Conservation (phyloP, 2,888 invertebrate genomes). For the Eremobia ochroleuca region DNA sequence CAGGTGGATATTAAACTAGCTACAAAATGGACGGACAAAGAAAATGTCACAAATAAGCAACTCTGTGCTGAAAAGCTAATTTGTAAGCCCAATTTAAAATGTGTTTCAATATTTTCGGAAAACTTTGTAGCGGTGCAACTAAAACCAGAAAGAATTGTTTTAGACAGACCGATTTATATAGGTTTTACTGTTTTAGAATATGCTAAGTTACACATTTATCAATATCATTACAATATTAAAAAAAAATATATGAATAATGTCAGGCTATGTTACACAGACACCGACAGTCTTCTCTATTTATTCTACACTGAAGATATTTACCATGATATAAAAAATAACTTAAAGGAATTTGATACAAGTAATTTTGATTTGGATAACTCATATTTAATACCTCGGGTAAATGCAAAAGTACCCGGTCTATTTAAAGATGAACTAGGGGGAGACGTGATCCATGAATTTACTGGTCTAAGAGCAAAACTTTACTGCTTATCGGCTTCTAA, state of each 20-base stretch:
- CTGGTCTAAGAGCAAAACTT: conserved; percentile 37
- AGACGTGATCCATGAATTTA: neutral
- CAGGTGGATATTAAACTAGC: neutral
- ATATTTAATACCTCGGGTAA: conserved; percentile 16
- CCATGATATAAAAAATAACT: neutral
- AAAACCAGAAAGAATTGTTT: neutral
- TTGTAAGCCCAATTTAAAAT: neutral
- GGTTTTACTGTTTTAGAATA: conserved; percentile 21
- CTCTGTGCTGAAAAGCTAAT: neutral
- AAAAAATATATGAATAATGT: neutral
- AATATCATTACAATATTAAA: neutral
- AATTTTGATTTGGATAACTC: conserved; percentile 11
- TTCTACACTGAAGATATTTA: conserved; percentile 29
- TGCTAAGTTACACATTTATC: conserved; percentile 12
- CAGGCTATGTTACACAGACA: conserved; percentile 25
- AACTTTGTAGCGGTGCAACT: conserved; percentile 18
- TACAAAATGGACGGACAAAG: too few species aligned
- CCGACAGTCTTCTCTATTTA: conserved; percentile 39
- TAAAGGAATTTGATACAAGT: conserved; percentile 27
- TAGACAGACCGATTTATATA: conserved; percentile 24
- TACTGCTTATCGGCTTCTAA: conserved; percentile 28
- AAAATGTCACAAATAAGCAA: too few species aligned
- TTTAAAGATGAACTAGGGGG: neutral
- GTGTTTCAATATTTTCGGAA: neutral
- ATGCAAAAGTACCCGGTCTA: conserved; percentile 9